These are phyloP conservation scores for Parochlus steinenii DNA, from an alignment of 2,888 invertebrate species.

Conservation along the genomic window DNA sequence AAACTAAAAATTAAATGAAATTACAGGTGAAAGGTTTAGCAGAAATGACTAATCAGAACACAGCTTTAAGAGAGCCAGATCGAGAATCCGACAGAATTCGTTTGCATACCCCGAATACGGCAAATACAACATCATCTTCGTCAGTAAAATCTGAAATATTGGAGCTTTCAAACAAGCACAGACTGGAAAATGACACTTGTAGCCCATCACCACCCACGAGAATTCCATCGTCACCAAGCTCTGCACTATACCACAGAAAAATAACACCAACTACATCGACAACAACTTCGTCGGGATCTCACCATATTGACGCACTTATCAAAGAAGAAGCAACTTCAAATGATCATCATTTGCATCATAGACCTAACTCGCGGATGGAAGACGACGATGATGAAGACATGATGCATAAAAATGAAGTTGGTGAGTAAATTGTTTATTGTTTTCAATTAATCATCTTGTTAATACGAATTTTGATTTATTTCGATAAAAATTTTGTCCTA, in stretches of 20 bases:
- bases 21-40: slow-evolving; percentile 67
- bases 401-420: slow-evolving; percentile 40
- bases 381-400: slow-evolving; percentile 38
- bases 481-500: too few relatives aligned
- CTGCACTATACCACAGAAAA: slow-evolving; percentile 19
- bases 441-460: background rate
- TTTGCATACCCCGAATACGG: slow-evolving; percentile 26
- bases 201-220: slow-evolving; percentile 24
- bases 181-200: slow-evolving; percentile 21
- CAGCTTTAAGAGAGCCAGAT: slow-evolving; percentile 34
- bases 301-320: slow-evolving; percentile 10
- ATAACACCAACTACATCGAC: slow-evolving; percentile 17
- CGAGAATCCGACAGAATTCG: slow-evolving; percentile 33
- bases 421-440: slow-evolving; percentile 22
- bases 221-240: slow-evolving; percentile 18
- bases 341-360: slow-evolving; percentile 11
- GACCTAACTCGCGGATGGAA: slow-evolving; percentile 15
- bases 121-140: slow-evolving; percentile 19
- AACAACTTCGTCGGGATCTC: slow-evolving; percentile 6
- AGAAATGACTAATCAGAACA: slow-evolving; percentile 75
- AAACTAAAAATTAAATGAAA: background rate
- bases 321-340: slow-evolving; percentile 10
- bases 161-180: slow-evolving; percentile 6
- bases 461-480: background rate
- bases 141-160: slow-evolving; percentile 15